Evolutionary conservation across 2,113 vertebrate genomes (phyloP), one percentile per base, ranked within the genome.

Genomic region (Sturnus vulgaris): DNA sequence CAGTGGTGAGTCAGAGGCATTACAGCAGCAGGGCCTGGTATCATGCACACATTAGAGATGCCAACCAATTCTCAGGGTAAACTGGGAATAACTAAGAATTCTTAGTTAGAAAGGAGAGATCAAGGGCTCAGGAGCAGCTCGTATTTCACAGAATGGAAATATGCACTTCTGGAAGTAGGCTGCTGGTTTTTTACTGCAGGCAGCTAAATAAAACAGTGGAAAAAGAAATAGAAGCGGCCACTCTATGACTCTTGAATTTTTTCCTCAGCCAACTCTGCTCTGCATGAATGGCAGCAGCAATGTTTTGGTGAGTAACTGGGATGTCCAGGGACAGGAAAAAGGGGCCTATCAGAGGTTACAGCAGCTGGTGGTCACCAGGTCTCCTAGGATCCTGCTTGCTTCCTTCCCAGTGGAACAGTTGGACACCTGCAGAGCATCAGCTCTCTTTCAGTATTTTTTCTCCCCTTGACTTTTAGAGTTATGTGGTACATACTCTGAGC

Each of bases 131-230:
- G 24, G 25, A 83, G 35, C 33, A 76, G 68, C n/a, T 87, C 7
- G 0, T 86, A 83, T 96, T 90, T 94, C 88, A 93, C 30, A 46
- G 52, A 65, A 92, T 86, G 59, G 42, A 90, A 95, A 84, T 52
- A 80, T 7, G 20, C 60, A 55, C 12, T 91, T 66, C 68, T 82
- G 86, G 68, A 82, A 95, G 81, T 68, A 69, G 55, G 37, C 75
- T 78, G 77, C 76, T 60, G 75, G 20, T 95, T 95, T 71, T 52
- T 82, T 82, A 82, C 46, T 82, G 86, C 52, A 63, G 52, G 52
- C 82, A 93, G 90, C 78, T 65, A 71, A 95, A 95, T 78, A 90
- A 92, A 93, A 96, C 92, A 90, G 84, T 90, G 93, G 89, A 88
- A 95, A 97, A 95, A 95, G 81, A 95, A 93, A 81, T 35, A 65